Base-by-base conservation (phyloP, 2,113 vertebrate species). In the Phalacrocorax brasilianus region DNA sequence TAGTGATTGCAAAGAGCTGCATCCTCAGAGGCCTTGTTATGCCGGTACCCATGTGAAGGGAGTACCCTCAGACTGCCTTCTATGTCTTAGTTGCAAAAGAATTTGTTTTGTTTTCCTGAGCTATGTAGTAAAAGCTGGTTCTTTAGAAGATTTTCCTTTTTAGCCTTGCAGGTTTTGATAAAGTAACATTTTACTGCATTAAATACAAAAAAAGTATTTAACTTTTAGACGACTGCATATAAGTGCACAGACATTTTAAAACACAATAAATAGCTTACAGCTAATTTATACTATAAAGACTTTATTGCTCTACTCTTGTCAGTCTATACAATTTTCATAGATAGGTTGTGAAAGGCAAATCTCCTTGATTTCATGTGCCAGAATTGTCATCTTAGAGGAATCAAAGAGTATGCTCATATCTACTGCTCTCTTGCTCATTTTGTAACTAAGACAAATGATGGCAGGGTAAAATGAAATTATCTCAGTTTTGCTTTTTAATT, bases 21-120 rank as follows among this genome's bases (percentile, higher is more conserved):
- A 95, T 97, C 94, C 98, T 98, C 96, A 28, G 62, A 98, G 97
- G 94, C 91, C 95, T 98, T 98, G 95, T 98, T 98, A 98, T 96
- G 91, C 77, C 92, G 96, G 97, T 75, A 96, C 27, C 61, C 88
- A n/a, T 74, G 88, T 14, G 24, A 91, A 93, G 75, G 56, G 88
- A 94, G 87, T 92, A 96, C 67, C 35, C 85, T 97, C 70, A 75
- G 74, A 93, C 70, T 91, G 70, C 85, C 88, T 96, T 96, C 52
- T 83, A 88, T 97, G 84, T 97, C 98, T 98, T 91, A 96, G 76
- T 80, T 88, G 71, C 42, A 96, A 91, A 97, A 93, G 32, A 90
- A 97, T 94, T 61, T 72, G 30, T 72, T 92, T 97, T 97, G 87
- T 97, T 98, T 97, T 92, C 35, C 33, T 98, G 38, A 98, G 96